Conservation (phyloP, 2,113 vertebrate species). For the Hydropotes inermis region DNA sequence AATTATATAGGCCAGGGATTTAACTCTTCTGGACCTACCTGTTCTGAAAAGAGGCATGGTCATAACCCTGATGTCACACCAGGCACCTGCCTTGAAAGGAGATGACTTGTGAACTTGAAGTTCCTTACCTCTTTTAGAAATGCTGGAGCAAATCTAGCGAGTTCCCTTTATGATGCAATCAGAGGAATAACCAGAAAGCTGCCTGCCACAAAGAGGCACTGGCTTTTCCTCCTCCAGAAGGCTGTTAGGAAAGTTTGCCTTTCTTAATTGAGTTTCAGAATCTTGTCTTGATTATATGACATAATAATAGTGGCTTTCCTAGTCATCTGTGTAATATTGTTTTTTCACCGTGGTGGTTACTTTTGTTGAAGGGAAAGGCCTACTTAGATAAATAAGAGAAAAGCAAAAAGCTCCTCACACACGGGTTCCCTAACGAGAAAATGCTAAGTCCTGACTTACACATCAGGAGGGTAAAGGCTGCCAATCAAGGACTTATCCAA, state of each 20-base stretch:
- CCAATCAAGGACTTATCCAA: neutral
- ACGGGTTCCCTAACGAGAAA: neutral
- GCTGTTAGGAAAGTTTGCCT: slow-evolving; percentile 32
- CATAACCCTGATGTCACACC: slow-evolving; percentile 66
- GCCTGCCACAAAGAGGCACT: neutral
- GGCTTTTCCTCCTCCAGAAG: slow-evolving; percentile 28
- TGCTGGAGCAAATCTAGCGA: slow-evolving; percentile 35
- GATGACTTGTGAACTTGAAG: slow-evolving; percentile 51
- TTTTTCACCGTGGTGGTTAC: slow-evolving; percentile 30
- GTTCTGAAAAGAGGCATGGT: slow-evolving; percentile 73
- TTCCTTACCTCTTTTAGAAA: slow-evolving; percentile 62
- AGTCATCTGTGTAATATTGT: slow-evolving; percentile 37
- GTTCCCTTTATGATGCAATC: slow-evolving; percentile 59
- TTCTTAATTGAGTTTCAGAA: slow-evolving; percentile 52
- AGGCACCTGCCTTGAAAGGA: slow-evolving; percentile 62
- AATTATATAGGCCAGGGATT: slow-evolving; percentile 73
- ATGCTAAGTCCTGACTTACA: slow-evolving; percentile 7
- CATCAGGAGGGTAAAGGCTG: neutral
- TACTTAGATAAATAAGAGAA: slow-evolving; percentile 21
- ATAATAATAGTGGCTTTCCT: slow-evolving; percentile 50
- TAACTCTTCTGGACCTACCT: slow-evolving; percentile 73
- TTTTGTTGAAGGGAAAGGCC: neutral
- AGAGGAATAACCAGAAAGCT: slow-evolving; percentile 15
- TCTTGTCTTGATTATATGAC: slow-evolving; percentile 55
- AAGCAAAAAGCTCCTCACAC: neutral